These are phyloP conservation scores for Samia ricini DNA, from an alignment of 1,140 invertebrate genomes.

Conservation along the genomic window DNA sequence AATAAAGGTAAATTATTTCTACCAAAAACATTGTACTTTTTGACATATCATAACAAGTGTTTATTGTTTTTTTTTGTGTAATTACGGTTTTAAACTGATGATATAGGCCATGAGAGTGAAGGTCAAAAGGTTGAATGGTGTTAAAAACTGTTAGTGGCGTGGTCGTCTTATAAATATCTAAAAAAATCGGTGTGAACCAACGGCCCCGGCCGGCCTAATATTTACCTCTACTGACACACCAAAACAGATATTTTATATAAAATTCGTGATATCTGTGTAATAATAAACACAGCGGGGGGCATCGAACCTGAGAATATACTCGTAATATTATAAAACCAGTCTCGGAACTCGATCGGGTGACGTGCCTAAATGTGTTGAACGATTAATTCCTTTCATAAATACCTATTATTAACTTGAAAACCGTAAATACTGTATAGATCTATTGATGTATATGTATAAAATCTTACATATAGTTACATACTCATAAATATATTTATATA, in stretches of 20 bases:
- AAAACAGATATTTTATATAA: constrained; percentile 1
- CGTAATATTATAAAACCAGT: constrained; percentile 8
- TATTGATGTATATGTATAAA: background rate
- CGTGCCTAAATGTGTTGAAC: background rate
- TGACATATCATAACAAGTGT: constrained; percentile 73
- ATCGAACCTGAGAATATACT: background rate
- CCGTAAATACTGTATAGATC: background rate
- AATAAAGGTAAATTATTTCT: constrained; percentile 76
- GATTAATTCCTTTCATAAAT: background rate
- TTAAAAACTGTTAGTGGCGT: constrained; percentile 51
- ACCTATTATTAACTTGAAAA: background rate
- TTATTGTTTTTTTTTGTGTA: constrained; percentile 68
- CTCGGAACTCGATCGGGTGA: background rate
- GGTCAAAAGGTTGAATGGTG: constrained; percentile 53
- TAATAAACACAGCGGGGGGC: background rate
- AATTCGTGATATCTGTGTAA: background rate
- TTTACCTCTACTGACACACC: constrained; percentile 28
- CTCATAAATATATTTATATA: too few species aligned
- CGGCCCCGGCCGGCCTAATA: constrained; percentile 42
- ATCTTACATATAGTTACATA: background rate
- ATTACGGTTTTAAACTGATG: constrained; percentile 40
- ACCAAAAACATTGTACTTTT: constrained; percentile 70
- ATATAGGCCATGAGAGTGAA: constrained; percentile 44
- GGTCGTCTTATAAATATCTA: constrained; percentile 66
- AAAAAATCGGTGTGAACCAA: constrained; percentile 41